These are phyloP conservation scores for Cotesia chilonis DNA, from an alignment of 1,140 invertebrate species.

Conservation along the genomic window DNA sequence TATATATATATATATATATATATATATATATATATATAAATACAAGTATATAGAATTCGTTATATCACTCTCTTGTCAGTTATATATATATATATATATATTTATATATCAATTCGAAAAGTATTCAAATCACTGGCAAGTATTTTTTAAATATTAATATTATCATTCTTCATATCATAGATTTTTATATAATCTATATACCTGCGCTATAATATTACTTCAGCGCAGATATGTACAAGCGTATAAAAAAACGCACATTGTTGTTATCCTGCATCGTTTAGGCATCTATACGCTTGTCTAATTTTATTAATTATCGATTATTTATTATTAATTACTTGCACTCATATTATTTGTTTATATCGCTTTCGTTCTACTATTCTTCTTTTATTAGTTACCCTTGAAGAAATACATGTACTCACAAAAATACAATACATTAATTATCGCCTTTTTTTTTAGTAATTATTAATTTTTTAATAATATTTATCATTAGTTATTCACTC, in stretches of 20 bases:
- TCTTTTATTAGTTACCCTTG: not conserved
- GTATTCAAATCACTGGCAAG: conserved; percentile 64
- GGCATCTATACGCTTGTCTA: conserved; percentile 33
- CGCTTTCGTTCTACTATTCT: conserved; percentile 5
- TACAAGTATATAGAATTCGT: conserved; percentile 36
- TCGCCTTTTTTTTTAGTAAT: conserved; percentile 16
- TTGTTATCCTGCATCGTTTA: conserved; percentile 26
- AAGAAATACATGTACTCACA: conserved; percentile 27
- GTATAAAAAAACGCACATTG: conserved; percentile 52
- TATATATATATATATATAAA: conserved; percentile 36
- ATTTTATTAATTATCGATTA: conserved; percentile 26
- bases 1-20: conserved; percentile 29
- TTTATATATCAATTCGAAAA: conserved; percentile 46
- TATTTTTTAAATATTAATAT: conserved; percentile 36
- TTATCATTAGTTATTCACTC: not conserved
- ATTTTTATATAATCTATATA: not conserved
- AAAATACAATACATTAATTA: conserved; percentile 40
- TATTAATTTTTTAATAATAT: conserved; percentile 14
- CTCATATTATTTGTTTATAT: not conserved
- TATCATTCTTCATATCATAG: not conserved
- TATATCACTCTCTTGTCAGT: conserved; percentile 20
- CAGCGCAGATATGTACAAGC: conserved; percentile 46
- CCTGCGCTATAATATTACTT: too few species aligned
- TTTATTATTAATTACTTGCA: conserved; percentile 36
- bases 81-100: conserved; percentile 42